phyloP scores from a whole-genome alignment of 2,888 invertebrate genomes.

The Uropetala carovei region DNA sequence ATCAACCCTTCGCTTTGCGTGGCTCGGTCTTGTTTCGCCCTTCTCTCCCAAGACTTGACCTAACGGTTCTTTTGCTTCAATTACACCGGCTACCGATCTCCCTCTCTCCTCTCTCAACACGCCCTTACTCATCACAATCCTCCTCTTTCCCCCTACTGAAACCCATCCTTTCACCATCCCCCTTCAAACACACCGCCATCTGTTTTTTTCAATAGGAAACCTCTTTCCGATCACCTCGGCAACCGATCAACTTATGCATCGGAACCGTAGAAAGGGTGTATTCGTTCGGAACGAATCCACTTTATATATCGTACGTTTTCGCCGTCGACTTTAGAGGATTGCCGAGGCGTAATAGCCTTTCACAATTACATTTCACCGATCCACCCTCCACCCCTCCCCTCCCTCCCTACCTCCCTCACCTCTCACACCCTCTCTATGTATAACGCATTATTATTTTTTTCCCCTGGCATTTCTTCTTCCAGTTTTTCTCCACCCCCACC shows the following conservation, averaged over 20 bases:
- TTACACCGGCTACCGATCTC: constrained; percentile 6
- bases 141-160: neutral
- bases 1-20: too few relatives aligned
- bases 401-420: neutral
- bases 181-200: constrained; percentile 19
- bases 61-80: constrained; percentile 48
- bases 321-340: neutral
- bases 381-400: neutral
- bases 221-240: neutral
- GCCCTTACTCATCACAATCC: constrained; percentile 1
- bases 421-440: neutral
- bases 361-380: neutral
- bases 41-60: neutral
- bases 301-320: neutral
- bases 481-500: neutral
- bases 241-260: neutral
- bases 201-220: constrained; percentile 57
- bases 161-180: neutral
- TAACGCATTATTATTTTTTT: neutral
- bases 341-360: constrained; percentile 10
- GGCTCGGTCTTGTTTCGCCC: neutral
- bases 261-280: constrained; percentile 20
- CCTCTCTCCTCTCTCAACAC: neutral
- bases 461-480: neutral
- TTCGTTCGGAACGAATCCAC: constrained; percentile 46